These are phyloP conservation scores for Toxonevra muliebris DNA, from an alignment of 2,888 invertebrate genomes.

Conservation along the genomic window DNA sequence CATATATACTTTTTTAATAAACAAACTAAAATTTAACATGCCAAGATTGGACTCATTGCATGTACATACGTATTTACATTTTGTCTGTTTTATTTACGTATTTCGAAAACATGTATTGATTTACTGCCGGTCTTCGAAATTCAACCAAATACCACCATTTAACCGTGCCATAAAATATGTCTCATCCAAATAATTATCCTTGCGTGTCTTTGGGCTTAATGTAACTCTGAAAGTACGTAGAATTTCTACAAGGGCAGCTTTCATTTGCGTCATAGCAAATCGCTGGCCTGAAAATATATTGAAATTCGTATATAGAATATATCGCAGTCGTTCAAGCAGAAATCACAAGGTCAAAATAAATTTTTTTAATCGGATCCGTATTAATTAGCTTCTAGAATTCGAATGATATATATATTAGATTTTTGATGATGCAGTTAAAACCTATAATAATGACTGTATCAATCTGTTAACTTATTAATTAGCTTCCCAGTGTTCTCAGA, in stretches of 20 bases:
- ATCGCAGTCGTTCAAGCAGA: too few relatives aligned
- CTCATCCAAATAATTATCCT: constrained; percentile 53
- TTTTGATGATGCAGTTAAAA: background rate
- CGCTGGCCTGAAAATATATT: constrained; percentile 55
- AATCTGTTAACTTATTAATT: too few relatives aligned
- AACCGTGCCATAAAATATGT: constrained; percentile 46
- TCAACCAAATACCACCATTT: constrained; percentile 50
- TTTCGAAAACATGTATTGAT: too few relatives aligned
- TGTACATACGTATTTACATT: too few relatives aligned
- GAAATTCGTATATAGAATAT: too few relatives aligned
- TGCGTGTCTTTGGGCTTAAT: constrained; percentile 55
- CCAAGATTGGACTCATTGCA: too few relatives aligned
- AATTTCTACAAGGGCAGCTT: constrained; percentile 57
- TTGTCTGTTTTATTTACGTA: too few relatives aligned
- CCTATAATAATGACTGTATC: background rate
- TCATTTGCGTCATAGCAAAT: constrained; percentile 59
- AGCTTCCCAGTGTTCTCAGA: background rate
- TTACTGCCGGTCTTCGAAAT: constrained; percentile 35
- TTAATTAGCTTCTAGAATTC: too few relatives aligned
- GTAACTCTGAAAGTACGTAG: constrained; percentile 56
- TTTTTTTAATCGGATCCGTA: too few relatives aligned
- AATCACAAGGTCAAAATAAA: background rate
- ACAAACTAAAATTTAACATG: too few relatives aligned
- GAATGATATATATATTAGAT: too few relatives aligned
- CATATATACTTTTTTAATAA: too few relatives aligned